phyloP scores from a whole-genome alignment of 1,140 invertebrate genomes.

The Pinna nobilis region DNA sequence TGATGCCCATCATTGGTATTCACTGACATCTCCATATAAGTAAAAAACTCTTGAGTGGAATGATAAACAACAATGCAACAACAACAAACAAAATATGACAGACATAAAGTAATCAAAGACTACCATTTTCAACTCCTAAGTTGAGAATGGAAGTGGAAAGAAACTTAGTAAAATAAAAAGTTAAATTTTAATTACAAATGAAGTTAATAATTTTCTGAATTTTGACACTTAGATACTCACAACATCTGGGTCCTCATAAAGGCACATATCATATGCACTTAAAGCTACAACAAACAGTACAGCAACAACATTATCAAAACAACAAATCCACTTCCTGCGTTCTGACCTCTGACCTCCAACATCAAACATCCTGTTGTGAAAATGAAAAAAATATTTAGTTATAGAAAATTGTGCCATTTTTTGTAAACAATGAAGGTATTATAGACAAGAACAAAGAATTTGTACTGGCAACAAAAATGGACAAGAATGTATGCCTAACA shows the following conservation, averaged over 20 bases:
- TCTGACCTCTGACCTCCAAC: conserved; percentile 79
- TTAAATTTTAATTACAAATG: no score
- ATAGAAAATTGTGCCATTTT: not conserved
- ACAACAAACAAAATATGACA: no score
- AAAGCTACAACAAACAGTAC: conserved; percentile 82
- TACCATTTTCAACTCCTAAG: no score
- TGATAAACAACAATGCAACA: no score
- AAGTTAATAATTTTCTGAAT: no score
- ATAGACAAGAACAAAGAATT: not conserved
- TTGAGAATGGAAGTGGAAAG: no score
- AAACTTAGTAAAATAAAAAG: no score
- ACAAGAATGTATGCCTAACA: not conserved
- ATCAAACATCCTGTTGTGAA: conserved; percentile 74
- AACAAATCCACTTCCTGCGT: conserved; percentile 79
- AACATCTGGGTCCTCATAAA: conserved; percentile 73
- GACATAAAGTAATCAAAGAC: no score
- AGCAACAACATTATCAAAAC: conserved; percentile 82
- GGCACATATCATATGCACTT: conserved; percentile 82
- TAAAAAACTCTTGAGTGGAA: no score
- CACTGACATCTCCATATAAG: no score
- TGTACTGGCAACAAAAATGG: not conserved
- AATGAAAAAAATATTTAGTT: no score
- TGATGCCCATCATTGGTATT: no score
- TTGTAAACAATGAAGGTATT: not conserved
- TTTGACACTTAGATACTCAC: conserved; percentile 65